phyloP scores from a whole-genome alignment of 1,140 invertebrate species.

The Diabrotica virgifera region DNA sequence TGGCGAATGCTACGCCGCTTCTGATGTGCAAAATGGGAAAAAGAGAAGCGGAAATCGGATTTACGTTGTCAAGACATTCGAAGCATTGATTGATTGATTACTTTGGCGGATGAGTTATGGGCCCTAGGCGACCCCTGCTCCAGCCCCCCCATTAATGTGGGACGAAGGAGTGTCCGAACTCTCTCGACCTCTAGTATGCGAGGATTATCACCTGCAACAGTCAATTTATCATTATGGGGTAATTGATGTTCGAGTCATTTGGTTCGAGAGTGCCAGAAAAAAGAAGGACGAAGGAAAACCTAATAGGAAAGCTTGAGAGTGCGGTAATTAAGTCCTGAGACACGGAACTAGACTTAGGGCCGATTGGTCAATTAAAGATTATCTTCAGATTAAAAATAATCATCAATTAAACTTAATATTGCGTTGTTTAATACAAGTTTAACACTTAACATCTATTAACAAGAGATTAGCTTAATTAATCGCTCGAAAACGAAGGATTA shows the following conservation, averaged over 20 bases:
- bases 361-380: too few relatives aligned
- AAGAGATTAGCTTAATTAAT: too few relatives aligned
- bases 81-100: constrained; percentile 25
- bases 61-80: constrained; percentile 27
- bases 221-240: constrained; percentile 24
- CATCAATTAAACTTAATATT: too few relatives aligned
- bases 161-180: constrained; percentile 22
- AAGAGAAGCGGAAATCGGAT: constrained; percentile 22
- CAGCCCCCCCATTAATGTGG: constrained; percentile 18
- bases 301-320: too few relatives aligned
- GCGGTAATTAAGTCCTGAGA: too few relatives aligned
- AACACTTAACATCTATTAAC: too few relatives aligned
- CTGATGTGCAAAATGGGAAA: background rate
- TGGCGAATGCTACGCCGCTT: background rate
- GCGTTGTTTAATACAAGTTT: too few relatives aligned
- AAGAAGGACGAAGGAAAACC: background rate
- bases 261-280: background rate
- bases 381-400: too few relatives aligned
- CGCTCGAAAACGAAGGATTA: too few relatives aligned
- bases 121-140: constrained; percentile 13
- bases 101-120: constrained; percentile 26
- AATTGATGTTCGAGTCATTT: constrained; percentile 2
- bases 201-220: constrained; percentile 27
- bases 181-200: constrained; percentile 13
- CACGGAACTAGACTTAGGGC: too few relatives aligned